A percentile compares a stretch with the other conserved stretches of the same genome.
These are phyloP conservation scores for Leucophenga montana DNA, from an alignment of 2,888 invertebrate species.

Conservation along the genomic window DNA sequence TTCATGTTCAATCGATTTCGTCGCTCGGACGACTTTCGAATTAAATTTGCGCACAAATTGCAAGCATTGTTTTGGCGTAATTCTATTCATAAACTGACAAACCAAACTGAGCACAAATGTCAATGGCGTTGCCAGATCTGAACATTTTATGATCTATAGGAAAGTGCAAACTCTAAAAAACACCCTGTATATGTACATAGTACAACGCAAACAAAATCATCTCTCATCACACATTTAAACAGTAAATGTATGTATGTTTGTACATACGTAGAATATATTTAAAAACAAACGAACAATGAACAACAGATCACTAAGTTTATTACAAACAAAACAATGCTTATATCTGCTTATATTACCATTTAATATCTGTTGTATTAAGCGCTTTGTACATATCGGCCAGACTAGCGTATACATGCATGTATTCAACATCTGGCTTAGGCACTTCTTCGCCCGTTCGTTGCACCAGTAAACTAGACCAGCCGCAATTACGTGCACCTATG, in stretches of 20 bases:
- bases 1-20: no score
- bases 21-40: no score
- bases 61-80: no score
- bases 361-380: slow-evolving; percentile 56
- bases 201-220: no score
- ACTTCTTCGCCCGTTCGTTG: slow-evolving; percentile 31
- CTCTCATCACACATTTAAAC: background rate
- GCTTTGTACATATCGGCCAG: slow-evolving; percentile 54
- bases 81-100: no score
- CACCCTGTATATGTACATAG: no score
- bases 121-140: no score
- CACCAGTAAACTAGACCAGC: slow-evolving; percentile 67
- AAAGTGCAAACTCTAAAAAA: no score
- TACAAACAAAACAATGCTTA: slow-evolving; percentile 11
- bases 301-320: slow-evolving; percentile 21
- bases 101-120: no score
- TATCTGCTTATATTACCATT: slow-evolving; percentile 58
- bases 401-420: slow-evolving; percentile 56
- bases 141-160: no score
- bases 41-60: no score
- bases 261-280: slow-evolving; percentile 6
- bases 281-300: background rate
- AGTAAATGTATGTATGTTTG: slow-evolving; percentile 2
- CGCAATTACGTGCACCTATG: slow-evolving; percentile 80
- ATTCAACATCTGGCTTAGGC: slow-evolving; percentile 31